These are phyloP conservation scores for Folsomia candida DNA, from an alignment of 2,888 invertebrate species.

Conservation along the genomic window DNA sequence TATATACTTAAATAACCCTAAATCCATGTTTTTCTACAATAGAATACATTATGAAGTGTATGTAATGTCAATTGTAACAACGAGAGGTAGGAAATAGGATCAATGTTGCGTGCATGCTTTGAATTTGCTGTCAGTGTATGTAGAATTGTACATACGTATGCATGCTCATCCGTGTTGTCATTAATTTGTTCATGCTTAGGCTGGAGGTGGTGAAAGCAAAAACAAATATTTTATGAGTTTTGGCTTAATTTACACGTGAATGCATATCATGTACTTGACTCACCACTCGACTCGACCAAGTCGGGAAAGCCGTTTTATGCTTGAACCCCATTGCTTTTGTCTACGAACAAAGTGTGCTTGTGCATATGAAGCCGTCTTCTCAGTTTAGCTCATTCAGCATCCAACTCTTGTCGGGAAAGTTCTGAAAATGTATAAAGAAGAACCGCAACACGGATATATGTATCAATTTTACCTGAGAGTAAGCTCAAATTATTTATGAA, in stretches of 20 bases:
- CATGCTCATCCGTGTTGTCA: background rate
- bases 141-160: background rate
- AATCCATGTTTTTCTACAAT: too few species aligned
- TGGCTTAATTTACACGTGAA: constrained; percentile 15
- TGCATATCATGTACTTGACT: background rate
- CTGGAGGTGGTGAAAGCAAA: background rate
- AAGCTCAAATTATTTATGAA: constrained; percentile 38
- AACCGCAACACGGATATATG: background rate
- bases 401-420: background rate
- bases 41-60: too few species aligned
- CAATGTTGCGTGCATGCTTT: too few species aligned
- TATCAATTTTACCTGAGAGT: constrained; percentile 16
- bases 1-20: too few species aligned
- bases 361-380: background rate
- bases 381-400: background rate
- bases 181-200: constrained; percentile 9
- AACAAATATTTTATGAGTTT: constrained; percentile 17
- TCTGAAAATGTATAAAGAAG: background rate
- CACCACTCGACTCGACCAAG: background rate
- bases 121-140: too few species aligned
- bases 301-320: background rate
- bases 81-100: too few species aligned
- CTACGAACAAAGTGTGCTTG: background rate
- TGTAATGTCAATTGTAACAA: too few species aligned
- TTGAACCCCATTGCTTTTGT: too few species aligned